phyloP scores from a whole-genome alignment of 2,113 vertebrate genomes.

The Rynchops niger region DNA sequence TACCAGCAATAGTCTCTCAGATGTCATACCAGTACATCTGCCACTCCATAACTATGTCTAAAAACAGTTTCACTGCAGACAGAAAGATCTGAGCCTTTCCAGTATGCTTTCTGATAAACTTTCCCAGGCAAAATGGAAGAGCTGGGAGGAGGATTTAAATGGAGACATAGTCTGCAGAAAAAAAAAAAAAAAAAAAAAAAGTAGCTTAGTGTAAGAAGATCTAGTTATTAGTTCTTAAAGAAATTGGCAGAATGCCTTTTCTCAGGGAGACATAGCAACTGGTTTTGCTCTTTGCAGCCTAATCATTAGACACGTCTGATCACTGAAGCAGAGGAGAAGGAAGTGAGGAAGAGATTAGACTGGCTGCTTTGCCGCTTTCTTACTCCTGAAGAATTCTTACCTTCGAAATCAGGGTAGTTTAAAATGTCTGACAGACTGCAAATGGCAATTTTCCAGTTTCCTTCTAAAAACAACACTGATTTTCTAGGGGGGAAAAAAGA shows the following conservation, averaged over 20 bases:
- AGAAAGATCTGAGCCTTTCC: conserved; percentile 16
- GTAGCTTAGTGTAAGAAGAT: neutral
- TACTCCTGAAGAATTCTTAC: neutral
- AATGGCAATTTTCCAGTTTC: neutral
- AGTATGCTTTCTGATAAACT: neutral
- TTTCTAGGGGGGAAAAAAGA: neutral
- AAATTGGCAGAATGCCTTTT: conserved; percentile 21
- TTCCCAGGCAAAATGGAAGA: conserved; percentile 35
- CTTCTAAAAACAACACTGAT: neutral
- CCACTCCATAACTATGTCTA: neutral
- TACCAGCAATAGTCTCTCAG: neutral
- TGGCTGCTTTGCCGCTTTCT: conserved; percentile 6
- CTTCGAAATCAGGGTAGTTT: neutral
- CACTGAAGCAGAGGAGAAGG: conserved; percentile 51
- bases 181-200: neutral
- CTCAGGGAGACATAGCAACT: neutral
- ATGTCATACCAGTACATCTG: neutral
- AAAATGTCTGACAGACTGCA: neutral
- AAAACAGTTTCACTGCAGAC: neutral
- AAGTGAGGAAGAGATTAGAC: conserved; percentile 43
- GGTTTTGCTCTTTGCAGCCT: neutral
- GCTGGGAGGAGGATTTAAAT: neutral
- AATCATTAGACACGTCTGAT: neutral
- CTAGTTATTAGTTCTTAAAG: neutral
- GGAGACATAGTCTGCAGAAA: neutral